Evolutionary conservation across 2,113 vertebrate species (phyloP), one percentile per base, ranked within the genome.

Genomic region (Pipra filicauda): DNA sequence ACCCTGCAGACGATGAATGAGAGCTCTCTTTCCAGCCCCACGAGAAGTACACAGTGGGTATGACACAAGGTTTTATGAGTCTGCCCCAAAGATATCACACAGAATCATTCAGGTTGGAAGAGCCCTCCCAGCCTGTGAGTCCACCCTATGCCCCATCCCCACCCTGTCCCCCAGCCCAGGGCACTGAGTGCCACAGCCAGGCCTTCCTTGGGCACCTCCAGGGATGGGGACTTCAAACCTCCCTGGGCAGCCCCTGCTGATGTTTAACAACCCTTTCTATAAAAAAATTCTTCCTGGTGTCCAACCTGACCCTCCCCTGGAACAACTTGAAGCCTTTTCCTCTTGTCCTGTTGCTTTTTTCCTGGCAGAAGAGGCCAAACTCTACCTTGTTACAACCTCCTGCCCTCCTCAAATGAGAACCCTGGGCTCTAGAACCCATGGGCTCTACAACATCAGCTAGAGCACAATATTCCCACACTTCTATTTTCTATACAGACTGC

Each of bases 1-100:
- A 26, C 15, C 54, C 52, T 55, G 11, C 20, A 16, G 12, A 3
- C 6, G 8, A 24, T 17, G 41, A 26, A 39, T 35, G 39, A 3
- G 0, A 1, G 19, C 5, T 23, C 9, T 58, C 12, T 22, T 13
- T 22, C 31, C n/a, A 43, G 18, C n/a, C 12, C n/a, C 28, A 16
- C 23, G 49, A 37, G 9, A 67, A 46, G 43, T 0, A 5, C 15
- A 17, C 14, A 6, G 39, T 2, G 11, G 13, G 28, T 49, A 30
- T 4, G 1, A 67, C 20, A 16, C 6, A 27, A 72, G 39, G 2
- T 70, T 57, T 33, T 43, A 8, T 5, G 21, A 70, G 35, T 35
- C 49, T 78, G 15, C 22, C 61, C 73, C 14, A 26, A 54, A 78
- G 49, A 30, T 1, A 3, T 23, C 65, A 43, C 35, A 31, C 1